A percentile compares a stretch with the other conserved stretches of the same genome.
Evolutionary conservation across 2,113 vertebrate genomes (phyloP).

Genomic region (Oryzias woworae): DNA sequence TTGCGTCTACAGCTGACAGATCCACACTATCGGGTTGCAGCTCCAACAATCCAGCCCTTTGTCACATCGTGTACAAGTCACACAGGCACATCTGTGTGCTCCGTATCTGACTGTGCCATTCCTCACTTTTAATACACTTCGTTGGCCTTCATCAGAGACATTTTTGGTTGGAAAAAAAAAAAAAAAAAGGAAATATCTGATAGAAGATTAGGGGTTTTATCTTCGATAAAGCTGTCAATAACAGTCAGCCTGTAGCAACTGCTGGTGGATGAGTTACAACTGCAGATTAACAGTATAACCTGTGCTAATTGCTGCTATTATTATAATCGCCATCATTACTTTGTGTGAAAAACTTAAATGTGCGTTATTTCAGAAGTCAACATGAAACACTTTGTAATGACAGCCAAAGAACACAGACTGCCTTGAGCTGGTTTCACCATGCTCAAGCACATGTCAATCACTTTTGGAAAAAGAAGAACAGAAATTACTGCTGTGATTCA

Average conservation of each 20-base stretch:
- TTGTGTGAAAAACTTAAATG: constrained; percentile 26
- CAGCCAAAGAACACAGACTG: constrained; percentile 72
- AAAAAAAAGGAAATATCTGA: too few species aligned
- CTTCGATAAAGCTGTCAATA: constrained; percentile 16
- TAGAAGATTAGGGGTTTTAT: too few species aligned
- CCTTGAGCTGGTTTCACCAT: constrained; percentile 64
- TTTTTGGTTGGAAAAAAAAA: not conserved
- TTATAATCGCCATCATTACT: constrained; percentile 59
- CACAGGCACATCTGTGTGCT: not conserved
- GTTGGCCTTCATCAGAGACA: not conserved
- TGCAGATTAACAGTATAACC: constrained; percentile 68
- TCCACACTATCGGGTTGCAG: constrained; percentile 53
- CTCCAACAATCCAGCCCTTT: constrained; percentile 40
- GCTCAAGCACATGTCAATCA: constrained; percentile 74
- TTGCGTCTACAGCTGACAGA: constrained; percentile 61
- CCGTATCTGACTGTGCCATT: not conserved
- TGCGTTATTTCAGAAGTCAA: constrained; percentile 64
- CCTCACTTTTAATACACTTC: not conserved
- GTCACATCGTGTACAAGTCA: constrained; percentile 11
- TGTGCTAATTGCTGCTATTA: constrained; percentile 73
- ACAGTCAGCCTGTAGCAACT: constrained; percentile 26
- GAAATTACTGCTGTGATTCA: constrained; percentile 71
- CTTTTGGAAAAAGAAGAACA: constrained; percentile 59
- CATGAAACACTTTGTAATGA: constrained; percentile 75
- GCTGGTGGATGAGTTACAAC: constrained; percentile 54